Evolutionary conservation across 2,113 vertebrate species (phyloP).

Genomic region (Poecile atricapillus): DNA sequence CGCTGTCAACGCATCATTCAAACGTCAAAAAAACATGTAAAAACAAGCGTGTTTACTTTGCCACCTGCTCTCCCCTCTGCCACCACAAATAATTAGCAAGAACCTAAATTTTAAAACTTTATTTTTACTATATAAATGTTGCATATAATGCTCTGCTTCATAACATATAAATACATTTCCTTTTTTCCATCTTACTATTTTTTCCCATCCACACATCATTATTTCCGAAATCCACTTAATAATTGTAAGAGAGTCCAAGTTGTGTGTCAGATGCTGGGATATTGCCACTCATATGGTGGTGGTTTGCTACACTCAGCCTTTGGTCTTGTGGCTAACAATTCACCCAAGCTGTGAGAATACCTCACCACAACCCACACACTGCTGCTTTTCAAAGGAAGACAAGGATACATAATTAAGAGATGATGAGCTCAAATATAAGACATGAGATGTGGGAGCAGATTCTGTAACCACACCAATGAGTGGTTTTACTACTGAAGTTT

Average conservation of each 20-base stretch:
- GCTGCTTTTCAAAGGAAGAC: constrained; percentile 34
- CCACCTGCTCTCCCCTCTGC: not conserved
- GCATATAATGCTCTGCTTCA: fast-evolving
- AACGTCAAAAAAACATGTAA: not conserved
- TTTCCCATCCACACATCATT: not conserved
- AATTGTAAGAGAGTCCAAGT: not conserved
- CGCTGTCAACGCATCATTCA: not conserved
- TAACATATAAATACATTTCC: not conserved
- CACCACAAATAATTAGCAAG: not conserved
- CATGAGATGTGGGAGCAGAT: constrained; percentile 27
- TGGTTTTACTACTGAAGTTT: not conserved
- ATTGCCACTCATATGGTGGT: not conserved
- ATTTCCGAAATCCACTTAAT: not conserved
- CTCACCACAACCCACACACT: constrained; percentile 43
- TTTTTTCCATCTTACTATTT: not conserved
- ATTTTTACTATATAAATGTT: not conserved
- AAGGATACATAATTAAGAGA: constrained; percentile 17
- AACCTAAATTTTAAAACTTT: not conserved
- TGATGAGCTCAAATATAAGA: constrained; percentile 18
- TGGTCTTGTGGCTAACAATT: constrained; percentile 31
- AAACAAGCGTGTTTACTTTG: not conserved
- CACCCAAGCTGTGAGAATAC: not conserved
- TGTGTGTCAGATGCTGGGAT: constrained; percentile 11
- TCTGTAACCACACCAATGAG: constrained; percentile 21
- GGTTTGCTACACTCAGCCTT: not conserved